Conservation (phyloP, 2,797 vertebrate genomes). For the Columba guinea region DNA sequence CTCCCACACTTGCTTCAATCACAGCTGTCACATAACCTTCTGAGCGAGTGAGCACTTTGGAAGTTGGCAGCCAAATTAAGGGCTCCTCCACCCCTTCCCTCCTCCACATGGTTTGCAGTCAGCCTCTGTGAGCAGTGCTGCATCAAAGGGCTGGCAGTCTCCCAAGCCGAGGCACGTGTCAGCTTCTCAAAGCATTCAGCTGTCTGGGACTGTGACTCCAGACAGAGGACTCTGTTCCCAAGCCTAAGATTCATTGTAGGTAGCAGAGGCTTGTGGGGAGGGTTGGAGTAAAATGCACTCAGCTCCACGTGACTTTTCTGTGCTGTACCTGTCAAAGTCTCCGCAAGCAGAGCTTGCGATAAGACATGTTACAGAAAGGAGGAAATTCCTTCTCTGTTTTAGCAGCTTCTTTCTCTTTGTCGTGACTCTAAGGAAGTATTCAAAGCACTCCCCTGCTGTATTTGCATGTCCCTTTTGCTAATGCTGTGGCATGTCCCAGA, state of each 20-base stretch:
- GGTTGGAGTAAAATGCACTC: neutral
- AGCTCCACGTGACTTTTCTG: neutral
- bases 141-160: conserved; percentile 54
- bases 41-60: conserved; percentile 20
- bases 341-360: neutral
- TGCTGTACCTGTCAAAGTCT: neutral
- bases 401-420: conserved; percentile 4
- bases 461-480: neutral
- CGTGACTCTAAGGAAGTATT: neutral
- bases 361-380: neutral
- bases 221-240: conserved; percentile 36
- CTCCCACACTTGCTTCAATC: conserved; percentile 49
- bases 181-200: conserved; percentile 52
- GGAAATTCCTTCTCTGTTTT: neutral
- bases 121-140: conserved; percentile 30
- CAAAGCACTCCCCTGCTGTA: neutral
- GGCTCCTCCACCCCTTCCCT: conserved; percentile 61
- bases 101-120: conserved; percentile 58
- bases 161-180: conserved; percentile 60
- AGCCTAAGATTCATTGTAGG: conserved; percentile 5
- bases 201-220: conserved; percentile 60
- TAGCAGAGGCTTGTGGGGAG: neutral
- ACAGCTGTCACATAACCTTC: conserved; percentile 46
- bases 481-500: neutral
- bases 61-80: conserved; percentile 68